Percentiles rank a stretch among this genome's conserved stretches.
Evolutionary conservation across 2,888 invertebrate species (phyloP).

Genomic region (Clusia tigrina): DNA sequence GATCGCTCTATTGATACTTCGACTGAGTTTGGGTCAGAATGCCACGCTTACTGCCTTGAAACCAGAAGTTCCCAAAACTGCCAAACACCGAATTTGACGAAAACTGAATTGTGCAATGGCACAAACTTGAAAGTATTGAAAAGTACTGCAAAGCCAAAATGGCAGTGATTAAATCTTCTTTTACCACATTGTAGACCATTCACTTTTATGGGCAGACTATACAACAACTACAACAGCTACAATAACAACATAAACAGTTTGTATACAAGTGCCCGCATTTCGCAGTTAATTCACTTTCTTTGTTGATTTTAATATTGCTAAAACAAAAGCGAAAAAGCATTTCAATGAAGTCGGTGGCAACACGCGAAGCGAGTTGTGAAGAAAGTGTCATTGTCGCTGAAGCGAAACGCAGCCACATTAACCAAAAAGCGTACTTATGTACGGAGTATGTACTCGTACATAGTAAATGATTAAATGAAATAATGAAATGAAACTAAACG

Average conservation of each 20-base stretch:
- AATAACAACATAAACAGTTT: slow-evolving; percentile 1
- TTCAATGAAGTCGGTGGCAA: neutral
- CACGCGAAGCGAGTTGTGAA: slow-evolving; percentile 5
- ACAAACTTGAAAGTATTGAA: too few species aligned
- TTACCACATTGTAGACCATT: neutral
- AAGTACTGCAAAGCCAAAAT: too few species aligned
- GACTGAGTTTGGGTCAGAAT: too few species aligned
- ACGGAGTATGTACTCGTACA: neutral
- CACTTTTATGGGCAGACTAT: slow-evolving; percentile 1
- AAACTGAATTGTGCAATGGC: too few species aligned
- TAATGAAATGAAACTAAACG: slow-evolving; percentile 1
- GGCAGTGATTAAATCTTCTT: too few species aligned
- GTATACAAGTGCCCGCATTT: slow-evolving; percentile 13
- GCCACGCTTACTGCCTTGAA: too few species aligned
- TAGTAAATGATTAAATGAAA: neutral
- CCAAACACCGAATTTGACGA: too few species aligned
- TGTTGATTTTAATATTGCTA: slow-evolving; percentile 11
- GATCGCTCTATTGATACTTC: too few species aligned
- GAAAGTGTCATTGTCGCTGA: slow-evolving; percentile 19
- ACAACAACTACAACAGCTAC: neutral
- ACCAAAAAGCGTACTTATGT: neutral
- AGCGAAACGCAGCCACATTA: slow-evolving; percentile 8
- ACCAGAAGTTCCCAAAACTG: too few species aligned
- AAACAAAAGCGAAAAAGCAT: neutral
- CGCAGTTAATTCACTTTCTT: slow-evolving; percentile 20